phyloP scores from a whole-genome alignment of 1,140 invertebrate species.

The Parapsyche elsis region DNA sequence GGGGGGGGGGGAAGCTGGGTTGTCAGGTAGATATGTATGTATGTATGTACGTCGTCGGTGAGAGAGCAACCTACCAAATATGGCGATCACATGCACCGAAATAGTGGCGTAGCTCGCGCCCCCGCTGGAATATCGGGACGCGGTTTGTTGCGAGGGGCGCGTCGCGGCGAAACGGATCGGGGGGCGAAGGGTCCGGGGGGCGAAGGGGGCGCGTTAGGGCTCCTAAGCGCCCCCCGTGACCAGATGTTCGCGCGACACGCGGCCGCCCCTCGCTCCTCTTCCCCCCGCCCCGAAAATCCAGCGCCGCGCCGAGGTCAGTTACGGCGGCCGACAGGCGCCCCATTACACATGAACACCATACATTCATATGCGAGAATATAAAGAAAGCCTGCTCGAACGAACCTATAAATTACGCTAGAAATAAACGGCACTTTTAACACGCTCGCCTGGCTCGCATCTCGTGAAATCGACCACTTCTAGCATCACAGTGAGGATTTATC shows the following conservation, averaged over 20 bases:
- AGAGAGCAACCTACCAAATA: conserved; percentile 51
- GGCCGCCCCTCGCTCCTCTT: conserved; percentile 4
- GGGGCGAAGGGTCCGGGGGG: conserved; percentile 11
- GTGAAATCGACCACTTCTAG: no score
- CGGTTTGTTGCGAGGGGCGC: conserved; percentile 30
- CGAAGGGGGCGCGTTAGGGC: conserved; percentile 25
- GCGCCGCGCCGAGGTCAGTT: not conserved
- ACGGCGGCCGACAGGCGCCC: conserved; percentile 1
- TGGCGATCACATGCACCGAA: conserved; percentile 52
- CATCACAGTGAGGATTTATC: no score
- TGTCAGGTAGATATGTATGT: not conserved
- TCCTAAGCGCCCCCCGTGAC: not conserved
- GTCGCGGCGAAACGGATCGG: conserved; percentile 8
- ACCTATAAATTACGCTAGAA: no score
- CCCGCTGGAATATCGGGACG: conserved; percentile 34
- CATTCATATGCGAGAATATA: not conserved
- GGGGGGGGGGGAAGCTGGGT: not conserved
- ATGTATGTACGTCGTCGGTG: not conserved
- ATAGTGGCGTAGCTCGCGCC: conserved; percentile 35
- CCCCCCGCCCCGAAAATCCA: conserved; percentile 2
- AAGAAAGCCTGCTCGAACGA: not conserved
- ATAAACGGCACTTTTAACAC: no score
- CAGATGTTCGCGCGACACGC: conserved; percentile 23
- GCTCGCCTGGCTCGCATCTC: no score
- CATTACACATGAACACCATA: not conserved